These are phyloP conservation scores for Chrysomela aeneicollis DNA, from an alignment of 2,888 invertebrate genomes.

Conservation along the genomic window DNA sequence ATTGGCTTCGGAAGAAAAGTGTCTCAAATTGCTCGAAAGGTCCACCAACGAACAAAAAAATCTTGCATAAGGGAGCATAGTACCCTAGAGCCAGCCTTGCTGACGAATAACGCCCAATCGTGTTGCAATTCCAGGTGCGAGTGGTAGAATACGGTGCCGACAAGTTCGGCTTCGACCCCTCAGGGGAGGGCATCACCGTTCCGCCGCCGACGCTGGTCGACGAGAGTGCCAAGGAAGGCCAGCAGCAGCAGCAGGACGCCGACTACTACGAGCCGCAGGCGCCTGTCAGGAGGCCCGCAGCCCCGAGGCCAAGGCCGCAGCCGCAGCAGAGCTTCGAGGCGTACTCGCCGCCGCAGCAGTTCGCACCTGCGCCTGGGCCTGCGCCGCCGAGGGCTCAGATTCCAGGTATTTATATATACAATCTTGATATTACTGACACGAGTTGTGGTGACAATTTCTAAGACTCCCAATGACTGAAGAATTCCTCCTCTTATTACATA, in stretches of 20 bases:
- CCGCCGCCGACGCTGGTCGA: constrained; percentile 70
- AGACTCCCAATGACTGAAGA: too few species aligned
- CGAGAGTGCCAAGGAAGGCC: constrained; percentile 62
- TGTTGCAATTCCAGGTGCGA: constrained; percentile 60
- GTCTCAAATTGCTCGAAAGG: too few species aligned
- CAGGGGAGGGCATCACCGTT: constrained; percentile 87
- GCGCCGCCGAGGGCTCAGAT: constrained; percentile 32
- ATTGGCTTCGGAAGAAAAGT: too few species aligned
- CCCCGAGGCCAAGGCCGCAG: constrained; percentile 47
- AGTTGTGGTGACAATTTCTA: too few species aligned
- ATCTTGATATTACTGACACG: too few species aligned
- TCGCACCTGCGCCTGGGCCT: constrained; percentile 42
- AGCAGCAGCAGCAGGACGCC: constrained; percentile 37
- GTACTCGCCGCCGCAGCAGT: constrained; percentile 44
- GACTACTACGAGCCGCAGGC: constrained; percentile 37
- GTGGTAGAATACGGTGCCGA: constrained; percentile 88
- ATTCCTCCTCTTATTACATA: too few species aligned
- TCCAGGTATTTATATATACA: constrained; percentile 35
- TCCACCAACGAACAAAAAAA: too few species aligned
- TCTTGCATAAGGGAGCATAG: too few species aligned
- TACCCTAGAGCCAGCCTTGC: too few species aligned
- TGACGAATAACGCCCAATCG: neutral
- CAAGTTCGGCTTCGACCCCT: constrained; percentile 86
- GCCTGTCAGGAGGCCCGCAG: constrained; percentile 40
- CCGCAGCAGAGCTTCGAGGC: constrained; percentile 48